Base-by-base conservation (phyloP, 35 echinoderm and acorn worm species). In the Lytechinus variegatus region DNA sequence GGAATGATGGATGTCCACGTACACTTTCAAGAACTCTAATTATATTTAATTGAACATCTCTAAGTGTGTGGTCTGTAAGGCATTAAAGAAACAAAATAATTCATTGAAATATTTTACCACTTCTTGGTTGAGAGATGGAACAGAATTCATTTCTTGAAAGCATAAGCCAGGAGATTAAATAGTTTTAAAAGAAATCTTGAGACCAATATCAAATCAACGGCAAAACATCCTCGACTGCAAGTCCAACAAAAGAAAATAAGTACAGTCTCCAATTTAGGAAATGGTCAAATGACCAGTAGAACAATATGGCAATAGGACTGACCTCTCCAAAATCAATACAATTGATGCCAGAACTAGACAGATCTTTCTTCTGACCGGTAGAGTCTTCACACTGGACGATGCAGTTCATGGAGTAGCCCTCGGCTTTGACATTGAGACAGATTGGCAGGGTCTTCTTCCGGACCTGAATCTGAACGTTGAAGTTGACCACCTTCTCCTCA, bases 351-450 rank as follows among this genome's bases (percentile, higher is more conserved):
- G 95, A 95, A 29, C 94, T 95, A 28, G 86, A 95, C 24, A 98
- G 97, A 52, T 98, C 95, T 21, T 98, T 93, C 66, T 99, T 98
- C 88, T 97, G 94, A 29, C 98, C 98, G 9, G 91, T 96, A 21
- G 98, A 99, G 87, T 99, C 96, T 95, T 98, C 97, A 86, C 98
- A 99, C 28, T 97, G 90, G 55, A 99, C 66, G 87, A 97, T 98
- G 27, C 97, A 97, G 96, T 98, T 98, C 98, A 99, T 99, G 54
- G 97, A 98, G 92, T 99, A 99, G n/a, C 98, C 98, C 72, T 99
- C 98, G 0, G 98, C 97, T 91, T 99, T 99, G 27, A 99, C 97
- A 91, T 99, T 99, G 24, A 99, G 92, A 55, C 93, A 97, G 60
- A 99, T 99, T 27, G 97, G 98, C 52, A 96, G 93, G 1, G 98